Evolutionary conservation across 2,113 vertebrate genomes (phyloP), one percentile per base, ranked within the genome.

Genomic region (Pygoscelis adeliae): DNA sequence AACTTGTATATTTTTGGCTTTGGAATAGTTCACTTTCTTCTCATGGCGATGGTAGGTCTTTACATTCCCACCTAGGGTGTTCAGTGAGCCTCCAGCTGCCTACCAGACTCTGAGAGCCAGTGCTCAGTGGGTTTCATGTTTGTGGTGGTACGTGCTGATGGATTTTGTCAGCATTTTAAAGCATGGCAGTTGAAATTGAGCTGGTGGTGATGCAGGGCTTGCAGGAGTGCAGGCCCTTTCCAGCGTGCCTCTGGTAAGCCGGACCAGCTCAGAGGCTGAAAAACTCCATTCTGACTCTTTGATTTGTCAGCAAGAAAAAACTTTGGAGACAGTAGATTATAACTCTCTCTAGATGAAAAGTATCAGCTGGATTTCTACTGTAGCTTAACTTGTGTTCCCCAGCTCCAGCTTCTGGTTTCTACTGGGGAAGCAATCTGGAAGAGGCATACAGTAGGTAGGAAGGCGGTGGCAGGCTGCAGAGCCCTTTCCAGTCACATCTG

Each of bases 101-200:
- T 17, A 13, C 20, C 36, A 9, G 38, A 7, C 2, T 2, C 58
- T 9, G 15, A 30, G 55, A 27, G 32, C 42, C 30, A 1, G 9
- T 19, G 30, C 32, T 30, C 4, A 1, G 26, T 3, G n/a, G 34
- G 16, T 12, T 52, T 38, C 0, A 0, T 52, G 72, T 50, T 30
- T 34, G 32, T 34, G 58, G 36, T 22, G 42, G 21, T 10, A 13
- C 0, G 1, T 55, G 13, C 42, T 83, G 77, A 13, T 40, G 36
- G 58, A 1, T 13, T 40, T 62, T 29, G 56, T 59, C 30, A 30
- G 56, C 29, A 36, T 36, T 36, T 36, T 15, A 29, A 23, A 79
- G 50, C 7, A 2, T 1, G 15, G 42, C 15, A 4, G 65, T 19
- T 16, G 26, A 25, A 52, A 25, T 14, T 2, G 20, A 61, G 71